These are phyloP conservation scores for Litocranius walleri DNA, from an alignment of 2,113 vertebrate genomes.

Conservation along the genomic window DNA sequence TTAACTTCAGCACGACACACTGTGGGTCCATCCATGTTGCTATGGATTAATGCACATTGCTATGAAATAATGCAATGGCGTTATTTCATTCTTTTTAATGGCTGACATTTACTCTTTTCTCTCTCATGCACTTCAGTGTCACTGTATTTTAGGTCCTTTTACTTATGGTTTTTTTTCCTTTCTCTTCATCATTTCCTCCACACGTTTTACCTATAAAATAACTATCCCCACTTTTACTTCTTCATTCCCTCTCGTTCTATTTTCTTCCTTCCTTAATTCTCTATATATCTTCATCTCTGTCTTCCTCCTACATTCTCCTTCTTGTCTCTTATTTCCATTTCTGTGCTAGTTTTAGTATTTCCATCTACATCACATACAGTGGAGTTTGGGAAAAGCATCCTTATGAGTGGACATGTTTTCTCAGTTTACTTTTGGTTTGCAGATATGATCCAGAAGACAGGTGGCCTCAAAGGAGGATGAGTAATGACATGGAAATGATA, in stretches of 20 bases:
- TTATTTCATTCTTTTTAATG: neutral
- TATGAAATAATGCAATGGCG: neutral
- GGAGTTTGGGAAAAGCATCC: neutral
- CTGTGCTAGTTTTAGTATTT: neutral
- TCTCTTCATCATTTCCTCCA: neutral
- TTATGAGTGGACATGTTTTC: neutral
- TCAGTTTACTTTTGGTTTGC: neutral
- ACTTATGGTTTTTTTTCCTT: neutral
- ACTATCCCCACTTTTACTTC: neutral
- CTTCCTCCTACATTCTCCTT: neutral
- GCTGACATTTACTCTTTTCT: neutral
- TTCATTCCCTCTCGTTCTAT: neutral
- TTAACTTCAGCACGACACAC: accelerated
- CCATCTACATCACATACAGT: neutral
- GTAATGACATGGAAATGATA: slow-evolving; percentile 28
- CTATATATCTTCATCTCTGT: neutral
- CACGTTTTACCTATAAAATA: neutral
- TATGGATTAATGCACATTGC: too few species aligned
- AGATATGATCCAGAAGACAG: neutral
- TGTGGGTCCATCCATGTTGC: neutral
- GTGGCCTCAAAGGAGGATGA: neutral
- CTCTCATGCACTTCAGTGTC: neutral
- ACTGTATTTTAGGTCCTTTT: neutral
- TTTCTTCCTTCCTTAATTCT: neutral
- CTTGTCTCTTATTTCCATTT: neutral